A percentile compares a stretch with the other conserved stretches of the same genome.
phyloP scores from a whole-genome alignment of 2,888 invertebrate genomes.

The Callimorpha dominula region DNA sequence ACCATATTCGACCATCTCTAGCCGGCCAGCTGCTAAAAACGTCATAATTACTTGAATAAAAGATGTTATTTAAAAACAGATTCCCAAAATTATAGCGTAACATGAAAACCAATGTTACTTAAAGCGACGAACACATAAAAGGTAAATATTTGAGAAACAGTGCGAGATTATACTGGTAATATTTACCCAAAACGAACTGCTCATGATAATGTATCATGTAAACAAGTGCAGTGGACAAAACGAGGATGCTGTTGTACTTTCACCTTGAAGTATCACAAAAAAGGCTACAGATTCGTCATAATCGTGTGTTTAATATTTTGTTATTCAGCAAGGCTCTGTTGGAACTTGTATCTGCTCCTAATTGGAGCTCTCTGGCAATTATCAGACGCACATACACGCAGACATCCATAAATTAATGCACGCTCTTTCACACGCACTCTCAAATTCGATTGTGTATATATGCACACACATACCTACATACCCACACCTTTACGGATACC shows the following conservation, averaged over 20 bases:
- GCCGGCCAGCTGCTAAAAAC: too few relatives aligned
- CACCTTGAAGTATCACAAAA: constrained; percentile 12
- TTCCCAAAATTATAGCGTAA: too few relatives aligned
- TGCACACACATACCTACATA: too few relatives aligned
- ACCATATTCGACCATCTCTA: too few relatives aligned
- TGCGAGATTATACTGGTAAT: neutral
- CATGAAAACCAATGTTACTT: neutral
- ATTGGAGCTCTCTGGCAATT: neutral
- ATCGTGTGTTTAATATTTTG: neutral
- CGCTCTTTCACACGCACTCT: too few relatives aligned
- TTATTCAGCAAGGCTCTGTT: neutral
- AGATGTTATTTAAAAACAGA: too few relatives aligned
- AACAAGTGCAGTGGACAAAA: constrained; percentile 6
- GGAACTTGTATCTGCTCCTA: too few relatives aligned
- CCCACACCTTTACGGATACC: too few relatives aligned
- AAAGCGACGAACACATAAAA: neutral
- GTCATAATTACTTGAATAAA: too few relatives aligned
- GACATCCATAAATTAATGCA: too few relatives aligned
- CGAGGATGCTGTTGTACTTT: constrained; percentile 8
- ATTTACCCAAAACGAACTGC: constrained; percentile 1
- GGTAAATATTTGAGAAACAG: constrained; percentile 5
- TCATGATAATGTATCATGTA: constrained; percentile 13
- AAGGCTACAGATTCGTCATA: neutral
- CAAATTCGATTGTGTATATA: too few relatives aligned
- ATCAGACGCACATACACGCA: too few relatives aligned